phyloP scores from a whole-genome alignment of 2,888 invertebrate species.

The Noctua janthina region DNA sequence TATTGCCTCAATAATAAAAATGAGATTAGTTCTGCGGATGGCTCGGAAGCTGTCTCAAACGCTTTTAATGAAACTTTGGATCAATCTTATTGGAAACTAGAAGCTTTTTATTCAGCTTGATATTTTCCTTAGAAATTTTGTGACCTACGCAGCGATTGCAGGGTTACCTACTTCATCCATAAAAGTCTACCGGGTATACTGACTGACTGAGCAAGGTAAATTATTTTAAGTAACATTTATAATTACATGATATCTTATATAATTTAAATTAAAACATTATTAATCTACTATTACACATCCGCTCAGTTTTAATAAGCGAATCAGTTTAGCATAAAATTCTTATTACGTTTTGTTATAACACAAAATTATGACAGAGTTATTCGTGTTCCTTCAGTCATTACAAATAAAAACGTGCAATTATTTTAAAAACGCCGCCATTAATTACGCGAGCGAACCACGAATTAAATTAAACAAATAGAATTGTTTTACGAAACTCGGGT shows the following conservation, averaged over 20 bases:
- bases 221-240: constrained; percentile 17
- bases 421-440: constrained; percentile 64
- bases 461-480: constrained; percentile 58
- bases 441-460: constrained; percentile 52
- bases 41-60: constrained; percentile 13
- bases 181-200: not conserved
- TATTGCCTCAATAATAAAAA: constrained; percentile 16
- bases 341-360: constrained; percentile 60
- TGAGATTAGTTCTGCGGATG: constrained; percentile 7
- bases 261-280: constrained; percentile 40
- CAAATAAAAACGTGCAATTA: constrained; percentile 67
- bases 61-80: constrained; percentile 14
- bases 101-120: not conserved
- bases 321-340: constrained; percentile 63
- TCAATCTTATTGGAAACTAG: constrained; percentile 23
- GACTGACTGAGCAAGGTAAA: not conserved
- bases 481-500: constrained; percentile 37
- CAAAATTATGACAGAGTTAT: constrained; percentile 65
- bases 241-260: constrained; percentile 30
- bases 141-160: not conserved
- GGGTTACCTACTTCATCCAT: not conserved
- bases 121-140: not conserved
- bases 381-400: constrained; percentile 65
- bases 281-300: constrained; percentile 36
- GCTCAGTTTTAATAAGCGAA: constrained; percentile 44